Percentiles rank a stretch among this genome's conserved stretches.
Evolutionary conservation across 2,797 vertebrate species (phyloP).

Genomic region (Loriculus beryllinus): DNA sequence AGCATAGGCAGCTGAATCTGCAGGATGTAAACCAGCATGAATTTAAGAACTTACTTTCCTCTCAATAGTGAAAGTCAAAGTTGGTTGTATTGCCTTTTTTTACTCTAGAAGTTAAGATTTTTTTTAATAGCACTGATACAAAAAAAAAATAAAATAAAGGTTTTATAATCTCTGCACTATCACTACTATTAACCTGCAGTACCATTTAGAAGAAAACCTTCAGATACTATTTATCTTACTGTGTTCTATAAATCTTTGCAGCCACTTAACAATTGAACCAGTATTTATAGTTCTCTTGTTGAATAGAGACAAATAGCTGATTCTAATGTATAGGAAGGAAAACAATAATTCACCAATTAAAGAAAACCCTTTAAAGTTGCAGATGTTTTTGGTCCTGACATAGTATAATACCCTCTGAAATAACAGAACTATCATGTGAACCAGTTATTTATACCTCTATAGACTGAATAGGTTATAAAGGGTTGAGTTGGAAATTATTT

Average conservation of each 20-base stretch:
- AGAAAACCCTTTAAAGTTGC: neutral
- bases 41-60: neutral
- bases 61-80: neutral
- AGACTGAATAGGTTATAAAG: neutral
- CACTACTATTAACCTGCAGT: neutral
- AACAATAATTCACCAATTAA: constrained; percentile 38
- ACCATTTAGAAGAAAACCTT: neutral
- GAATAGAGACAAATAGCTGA: constrained; percentile 3
- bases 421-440: neutral
- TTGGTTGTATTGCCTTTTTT: neutral
- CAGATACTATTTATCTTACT: constrained; percentile 3
- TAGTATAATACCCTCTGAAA: constrained; percentile 8
- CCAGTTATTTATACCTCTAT: neutral
- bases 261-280: neutral
- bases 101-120: neutral
- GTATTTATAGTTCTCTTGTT: constrained; percentile 6
- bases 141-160: neutral
- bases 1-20: neutral
- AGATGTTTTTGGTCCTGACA: constrained; percentile 1
- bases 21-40: neutral
- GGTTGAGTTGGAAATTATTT: constrained; percentile 1
- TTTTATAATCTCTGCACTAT: neutral
- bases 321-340: neutral
- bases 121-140: neutral
- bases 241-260: constrained; percentile 24